Evolutionary conservation across 2,797 vertebrate genomes (phyloP).

Genomic region (Tragopan temminckii): DNA sequence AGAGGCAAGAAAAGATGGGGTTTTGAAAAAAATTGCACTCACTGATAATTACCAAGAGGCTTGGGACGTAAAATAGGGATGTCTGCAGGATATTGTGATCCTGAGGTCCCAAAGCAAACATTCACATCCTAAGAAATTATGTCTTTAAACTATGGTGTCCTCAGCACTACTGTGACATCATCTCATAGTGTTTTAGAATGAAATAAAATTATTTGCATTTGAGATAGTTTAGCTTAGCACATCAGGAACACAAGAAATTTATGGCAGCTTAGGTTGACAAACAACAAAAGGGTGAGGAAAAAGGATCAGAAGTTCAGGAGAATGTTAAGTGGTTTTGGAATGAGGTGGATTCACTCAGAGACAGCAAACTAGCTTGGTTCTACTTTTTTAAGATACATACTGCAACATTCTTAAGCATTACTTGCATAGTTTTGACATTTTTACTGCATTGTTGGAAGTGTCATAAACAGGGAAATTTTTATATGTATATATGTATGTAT

Average conservation of each 20-base stretch:
- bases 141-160: background rate
- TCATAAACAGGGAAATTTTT: background rate
- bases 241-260: background rate
- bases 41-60: background rate
- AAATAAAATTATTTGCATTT: background rate
- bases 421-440: background rate
- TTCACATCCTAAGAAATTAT: background rate
- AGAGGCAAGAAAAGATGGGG: fast-evolving
- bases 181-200: background rate
- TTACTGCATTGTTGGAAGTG: background rate
- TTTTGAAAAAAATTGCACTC: background rate
- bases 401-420: background rate
- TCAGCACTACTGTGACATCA: background rate
- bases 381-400: background rate
- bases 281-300: background rate
- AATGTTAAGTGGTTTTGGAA: background rate
- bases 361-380: background rate
- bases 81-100: background rate
- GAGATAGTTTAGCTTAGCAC: background rate
- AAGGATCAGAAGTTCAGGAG: background rate
- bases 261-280: fast-evolving
- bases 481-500: background rate
- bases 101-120: background rate
- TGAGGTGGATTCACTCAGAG: background rate
- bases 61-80: background rate